phyloP scores from a whole-genome alignment of 2,797 vertebrate species.

The Ara ararauna region DNA sequence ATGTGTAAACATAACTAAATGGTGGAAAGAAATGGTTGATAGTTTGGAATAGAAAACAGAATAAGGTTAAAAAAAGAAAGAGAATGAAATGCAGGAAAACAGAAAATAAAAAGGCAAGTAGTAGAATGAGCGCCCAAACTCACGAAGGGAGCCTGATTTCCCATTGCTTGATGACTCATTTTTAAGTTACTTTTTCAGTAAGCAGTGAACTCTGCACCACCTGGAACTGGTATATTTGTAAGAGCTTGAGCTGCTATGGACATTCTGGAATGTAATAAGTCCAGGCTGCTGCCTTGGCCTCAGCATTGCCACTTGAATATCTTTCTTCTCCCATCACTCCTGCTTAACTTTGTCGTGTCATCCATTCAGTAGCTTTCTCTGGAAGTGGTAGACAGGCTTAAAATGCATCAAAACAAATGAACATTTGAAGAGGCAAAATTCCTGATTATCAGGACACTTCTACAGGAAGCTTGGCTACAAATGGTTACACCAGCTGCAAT shows the following conservation, averaged over 20 bases:
- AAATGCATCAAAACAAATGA: neutral
- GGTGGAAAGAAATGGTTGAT: neutral
- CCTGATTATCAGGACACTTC: neutral
- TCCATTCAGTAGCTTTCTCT: neutral
- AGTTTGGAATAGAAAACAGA: neutral
- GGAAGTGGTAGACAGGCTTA: neutral
- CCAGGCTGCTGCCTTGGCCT: neutral
- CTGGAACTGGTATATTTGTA: neutral
- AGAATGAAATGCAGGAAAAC: neutral
- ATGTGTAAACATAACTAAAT: neutral
- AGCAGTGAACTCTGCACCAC: neutral
- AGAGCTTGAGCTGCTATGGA: neutral
- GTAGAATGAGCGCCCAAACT: neutral
- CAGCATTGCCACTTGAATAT: neutral
- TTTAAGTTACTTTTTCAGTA: neutral
- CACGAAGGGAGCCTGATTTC: neutral
- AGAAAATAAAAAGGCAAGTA: neutral
- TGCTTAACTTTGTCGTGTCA: neutral
- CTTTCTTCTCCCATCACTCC: neutral
- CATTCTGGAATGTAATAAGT: neutral
- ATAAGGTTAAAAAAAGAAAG: no score
- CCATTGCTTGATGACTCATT: neutral
- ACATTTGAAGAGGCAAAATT: neutral
- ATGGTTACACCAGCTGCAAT: neutral
- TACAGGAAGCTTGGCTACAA: neutral